Evolutionary conservation across 1,140 invertebrate species (phyloP).

Genomic region (Arctopsyche grandis): DNA sequence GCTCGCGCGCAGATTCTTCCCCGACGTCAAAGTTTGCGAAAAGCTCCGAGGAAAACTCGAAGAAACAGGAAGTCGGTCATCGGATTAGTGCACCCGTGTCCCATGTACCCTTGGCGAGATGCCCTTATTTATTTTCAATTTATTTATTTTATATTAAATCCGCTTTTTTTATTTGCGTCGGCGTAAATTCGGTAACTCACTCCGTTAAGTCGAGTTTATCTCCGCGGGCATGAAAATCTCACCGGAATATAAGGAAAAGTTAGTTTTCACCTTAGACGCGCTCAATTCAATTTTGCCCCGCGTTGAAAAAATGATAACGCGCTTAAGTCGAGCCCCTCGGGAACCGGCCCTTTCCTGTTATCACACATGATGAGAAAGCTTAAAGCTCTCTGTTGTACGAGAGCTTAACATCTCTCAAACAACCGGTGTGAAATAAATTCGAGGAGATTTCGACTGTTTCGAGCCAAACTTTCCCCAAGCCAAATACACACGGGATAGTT

Average conservation of each 20-base stretch:
- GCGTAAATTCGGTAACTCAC: background rate
- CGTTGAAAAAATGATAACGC: conserved; percentile 22
- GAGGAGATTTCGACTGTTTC: too few species aligned
- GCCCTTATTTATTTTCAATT: background rate
- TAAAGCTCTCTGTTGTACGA: background rate
- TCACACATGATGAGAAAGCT: background rate
- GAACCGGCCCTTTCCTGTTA: background rate
- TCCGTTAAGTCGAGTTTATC: background rate
- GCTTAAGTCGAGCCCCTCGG: background rate
- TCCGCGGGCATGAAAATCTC: background rate
- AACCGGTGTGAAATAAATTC: too few species aligned
- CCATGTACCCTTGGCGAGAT: background rate
- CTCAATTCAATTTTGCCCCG: conserved; percentile 7
- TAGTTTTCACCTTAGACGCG: background rate
- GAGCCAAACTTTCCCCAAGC: too few species aligned
- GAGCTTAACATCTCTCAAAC: too few species aligned
- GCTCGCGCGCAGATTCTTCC: background rate
- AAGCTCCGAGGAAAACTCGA: background rate
- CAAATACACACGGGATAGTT: too few species aligned
- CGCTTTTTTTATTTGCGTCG: too few species aligned
- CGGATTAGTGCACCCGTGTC: conserved; percentile 1
- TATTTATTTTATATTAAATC: background rate
- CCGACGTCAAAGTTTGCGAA: background rate
- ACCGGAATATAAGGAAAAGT: background rate
- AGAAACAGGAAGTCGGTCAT: background rate